Evolutionary conservation across 1,140 invertebrate species (phyloP).

Genomic region (Archegozetes longisetosus): DNA sequence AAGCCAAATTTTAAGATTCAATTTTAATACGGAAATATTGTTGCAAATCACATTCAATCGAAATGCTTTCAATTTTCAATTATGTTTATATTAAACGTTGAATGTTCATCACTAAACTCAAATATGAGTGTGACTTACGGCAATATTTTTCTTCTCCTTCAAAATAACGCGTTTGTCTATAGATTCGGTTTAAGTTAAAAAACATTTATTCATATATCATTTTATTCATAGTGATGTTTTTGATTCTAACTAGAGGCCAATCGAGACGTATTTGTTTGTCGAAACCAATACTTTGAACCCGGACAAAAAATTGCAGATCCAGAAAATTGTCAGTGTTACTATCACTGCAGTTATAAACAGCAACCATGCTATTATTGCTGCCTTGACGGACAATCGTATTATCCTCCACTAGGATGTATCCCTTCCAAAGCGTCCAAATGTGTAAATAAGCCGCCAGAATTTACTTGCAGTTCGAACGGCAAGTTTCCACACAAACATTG

Average conservation of each 20-base stretch:
- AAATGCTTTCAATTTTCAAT: too few relatives aligned
- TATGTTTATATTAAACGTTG: too few relatives aligned
- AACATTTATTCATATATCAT: too few relatives aligned
- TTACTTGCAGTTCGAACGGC: neutral
- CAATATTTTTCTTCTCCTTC: too few relatives aligned
- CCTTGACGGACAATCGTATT: conserved; percentile 2
- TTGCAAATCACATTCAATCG: too few relatives aligned
- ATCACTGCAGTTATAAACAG: conserved; percentile 8
- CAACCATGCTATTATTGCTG: conserved; percentile 6
- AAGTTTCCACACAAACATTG: conserved; percentile 2
- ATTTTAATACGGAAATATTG: too few relatives aligned
- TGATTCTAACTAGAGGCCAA: conserved; percentile 1
- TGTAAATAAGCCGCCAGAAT: neutral
- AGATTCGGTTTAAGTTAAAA: too few relatives aligned
- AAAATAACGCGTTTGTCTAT: too few relatives aligned
- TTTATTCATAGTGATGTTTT: too few relatives aligned
- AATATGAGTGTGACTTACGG: too few relatives aligned
- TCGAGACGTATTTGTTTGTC: neutral
- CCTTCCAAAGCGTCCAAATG: neutral
- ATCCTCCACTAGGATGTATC: neutral
- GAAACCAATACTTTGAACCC: conserved; percentile 1
- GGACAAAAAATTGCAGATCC: neutral
- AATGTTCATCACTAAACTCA: too few relatives aligned
- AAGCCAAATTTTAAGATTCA: too few relatives aligned
- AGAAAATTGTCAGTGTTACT: conserved; percentile 9